These are phyloP conservation scores for Anguilla rostrata DNA, from an alignment of 2,113 vertebrate genomes.

Conservation along the genomic window DNA sequence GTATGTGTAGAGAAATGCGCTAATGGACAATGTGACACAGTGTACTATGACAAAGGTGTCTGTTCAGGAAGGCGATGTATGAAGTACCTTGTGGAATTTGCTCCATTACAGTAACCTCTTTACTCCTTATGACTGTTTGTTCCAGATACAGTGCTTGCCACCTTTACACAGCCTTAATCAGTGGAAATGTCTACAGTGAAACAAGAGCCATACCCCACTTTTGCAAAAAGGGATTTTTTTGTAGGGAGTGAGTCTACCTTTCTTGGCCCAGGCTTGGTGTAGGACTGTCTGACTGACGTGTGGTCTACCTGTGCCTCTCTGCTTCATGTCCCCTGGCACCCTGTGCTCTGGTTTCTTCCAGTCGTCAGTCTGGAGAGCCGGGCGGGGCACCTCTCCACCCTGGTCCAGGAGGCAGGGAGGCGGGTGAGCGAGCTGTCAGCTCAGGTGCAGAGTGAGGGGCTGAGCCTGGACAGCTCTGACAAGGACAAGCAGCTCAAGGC, in stretches of 20 bases:
- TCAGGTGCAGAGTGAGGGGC: conserved; percentile 74
- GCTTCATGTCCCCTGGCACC: neutral
- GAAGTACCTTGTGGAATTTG: neutral
- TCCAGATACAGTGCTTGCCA: neutral
- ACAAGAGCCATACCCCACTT: no score
- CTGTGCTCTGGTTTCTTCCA: conserved; percentile 43
- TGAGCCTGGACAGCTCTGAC: conserved; percentile 76
- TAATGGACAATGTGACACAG: neutral
- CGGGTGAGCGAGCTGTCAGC: conserved; percentile 77
- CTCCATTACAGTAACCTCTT: neutral
- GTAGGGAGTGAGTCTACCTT: neutral
- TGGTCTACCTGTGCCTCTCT: neutral
- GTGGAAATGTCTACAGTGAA: neutral
- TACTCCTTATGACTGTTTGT: neutral
- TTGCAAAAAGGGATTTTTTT: neutral
- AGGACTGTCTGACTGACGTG: neutral
- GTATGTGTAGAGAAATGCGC: neutral
- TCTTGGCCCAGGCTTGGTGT: neutral
- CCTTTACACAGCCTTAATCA: neutral
- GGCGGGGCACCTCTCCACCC: conserved; percentile 72
- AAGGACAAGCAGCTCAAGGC: conserved; percentile 84
- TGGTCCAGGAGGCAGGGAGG: conserved; percentile 87
- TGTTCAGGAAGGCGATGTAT: neutral
- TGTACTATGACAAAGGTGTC: neutral
- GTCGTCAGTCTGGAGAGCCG: conserved; percentile 83